phyloP scores from a whole-genome alignment of 2,888 invertebrate genomes.

The Psylliodes chrysocephalus region DNA sequence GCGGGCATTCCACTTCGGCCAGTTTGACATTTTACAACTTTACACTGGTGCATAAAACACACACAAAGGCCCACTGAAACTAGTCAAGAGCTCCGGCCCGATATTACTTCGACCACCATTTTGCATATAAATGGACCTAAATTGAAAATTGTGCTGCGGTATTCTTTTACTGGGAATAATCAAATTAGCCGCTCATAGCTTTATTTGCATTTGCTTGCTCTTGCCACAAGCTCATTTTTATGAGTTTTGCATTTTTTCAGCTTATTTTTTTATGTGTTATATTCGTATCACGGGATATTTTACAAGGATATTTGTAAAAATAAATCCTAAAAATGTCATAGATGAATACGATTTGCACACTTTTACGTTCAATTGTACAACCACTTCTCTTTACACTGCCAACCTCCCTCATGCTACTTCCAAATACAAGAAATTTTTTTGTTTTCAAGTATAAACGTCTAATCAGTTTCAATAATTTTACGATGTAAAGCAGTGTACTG shows the following conservation, averaged over 20 bases:
- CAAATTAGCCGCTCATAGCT: conserved; percentile 52
- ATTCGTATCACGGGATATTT: too few relatives aligned
- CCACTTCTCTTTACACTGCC: too few relatives aligned
- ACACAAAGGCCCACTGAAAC: conserved; percentile 36
- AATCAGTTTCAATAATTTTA: too few relatives aligned
- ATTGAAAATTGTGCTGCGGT: conserved; percentile 59
- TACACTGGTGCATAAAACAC: conserved; percentile 42
- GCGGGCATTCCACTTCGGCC: conserved; percentile 28
- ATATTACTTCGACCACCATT: conserved; percentile 58
- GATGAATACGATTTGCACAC: too few relatives aligned
- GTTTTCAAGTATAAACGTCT: too few relatives aligned
- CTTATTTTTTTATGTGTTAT: too few relatives aligned
- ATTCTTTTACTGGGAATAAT: conserved; percentile 55
- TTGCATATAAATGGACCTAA: conserved; percentile 60
- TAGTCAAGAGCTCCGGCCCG: conserved; percentile 34
- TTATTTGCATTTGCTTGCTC: conserved; percentile 29
- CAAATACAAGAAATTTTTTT: too few relatives aligned
- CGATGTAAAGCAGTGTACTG: too few relatives aligned
- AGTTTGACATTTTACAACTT: conserved; percentile 39
- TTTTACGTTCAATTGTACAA: too few relatives aligned
- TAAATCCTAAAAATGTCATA: too few relatives aligned
- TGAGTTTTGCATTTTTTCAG: conserved; percentile 9
- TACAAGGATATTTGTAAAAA: too few relatives aligned
- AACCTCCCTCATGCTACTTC: too few relatives aligned
- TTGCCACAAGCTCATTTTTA: conserved; percentile 47